A percentile compares a stretch with the other conserved stretches of the same genome.
Evolutionary conservation across 2,888 invertebrate genomes (phyloP).

Genomic region (Patella ulyssiponensis): DNA sequence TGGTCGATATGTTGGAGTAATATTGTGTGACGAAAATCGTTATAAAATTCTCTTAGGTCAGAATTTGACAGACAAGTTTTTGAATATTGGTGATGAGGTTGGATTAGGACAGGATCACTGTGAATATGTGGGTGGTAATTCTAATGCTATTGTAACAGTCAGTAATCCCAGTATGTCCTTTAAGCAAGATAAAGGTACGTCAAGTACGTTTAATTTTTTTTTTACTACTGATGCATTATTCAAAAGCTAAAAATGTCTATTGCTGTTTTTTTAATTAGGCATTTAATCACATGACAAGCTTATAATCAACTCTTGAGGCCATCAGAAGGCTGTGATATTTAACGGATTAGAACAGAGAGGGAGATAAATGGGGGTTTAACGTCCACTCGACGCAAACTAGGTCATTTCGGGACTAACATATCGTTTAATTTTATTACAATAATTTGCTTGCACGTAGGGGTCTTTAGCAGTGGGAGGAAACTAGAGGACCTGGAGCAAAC

Average conservation of each 20-base stretch:
- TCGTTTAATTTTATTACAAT: too few species aligned
- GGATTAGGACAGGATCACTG: conserved; percentile 64
- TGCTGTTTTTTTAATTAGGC: too few species aligned
- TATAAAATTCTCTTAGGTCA: conserved; percentile 63
- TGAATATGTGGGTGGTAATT: conserved; percentile 57
- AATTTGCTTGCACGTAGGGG: too few species aligned
- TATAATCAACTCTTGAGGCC: background rate
- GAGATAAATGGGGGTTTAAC: too few species aligned
- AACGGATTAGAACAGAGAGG: background rate
- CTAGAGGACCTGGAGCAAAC: too few species aligned
- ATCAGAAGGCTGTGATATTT: background rate
- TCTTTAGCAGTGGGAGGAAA: too few species aligned
- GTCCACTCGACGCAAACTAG: too few species aligned
- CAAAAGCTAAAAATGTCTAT: too few species aligned
- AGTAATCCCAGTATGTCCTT: conserved; percentile 30
- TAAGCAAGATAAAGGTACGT: conserved; percentile 34
- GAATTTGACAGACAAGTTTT: conserved; percentile 49
- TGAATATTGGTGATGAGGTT: conserved; percentile 56
- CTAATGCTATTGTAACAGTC: conserved; percentile 31
- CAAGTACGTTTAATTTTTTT: too few species aligned
- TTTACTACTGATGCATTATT: too few species aligned
- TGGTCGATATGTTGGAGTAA: conserved; percentile 58
- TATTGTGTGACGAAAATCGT: conserved; percentile 50
- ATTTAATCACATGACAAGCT: too few species aligned
- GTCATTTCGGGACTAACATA: too few species aligned